Conservation (phyloP, 1,140 invertebrate species). For the Archegozetes longisetosus region DNA sequence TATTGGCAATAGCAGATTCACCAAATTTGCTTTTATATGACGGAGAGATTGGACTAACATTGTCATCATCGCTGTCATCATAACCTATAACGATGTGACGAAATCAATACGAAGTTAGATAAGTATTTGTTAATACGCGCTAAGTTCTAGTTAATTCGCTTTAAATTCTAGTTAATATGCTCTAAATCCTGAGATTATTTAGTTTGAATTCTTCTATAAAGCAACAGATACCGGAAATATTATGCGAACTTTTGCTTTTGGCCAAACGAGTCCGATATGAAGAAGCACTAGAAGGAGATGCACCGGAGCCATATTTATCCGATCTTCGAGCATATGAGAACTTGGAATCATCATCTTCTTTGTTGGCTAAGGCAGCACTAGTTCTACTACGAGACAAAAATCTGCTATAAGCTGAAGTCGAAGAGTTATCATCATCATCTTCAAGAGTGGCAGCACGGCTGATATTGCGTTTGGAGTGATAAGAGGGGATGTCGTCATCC, state of each 20-base stretch:
- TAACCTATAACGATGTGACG: neutral
- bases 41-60: neutral
- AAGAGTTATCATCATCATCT: slow-evolving; percentile 11
- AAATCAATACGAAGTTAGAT: too few species aligned
- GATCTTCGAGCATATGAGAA: neutral
- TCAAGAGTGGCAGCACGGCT: slow-evolving; percentile 2
- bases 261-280: slow-evolving; percentile 14
- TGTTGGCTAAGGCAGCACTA: slow-evolving; percentile 7
- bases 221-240: slow-evolving; percentile 1
- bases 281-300: neutral
- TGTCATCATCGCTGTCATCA: slow-evolving; percentile 12
- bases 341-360: neutral
- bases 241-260: slow-evolving; percentile 20
- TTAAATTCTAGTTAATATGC: too few species aligned
- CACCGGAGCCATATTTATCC: neutral
- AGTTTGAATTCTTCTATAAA: too few species aligned
- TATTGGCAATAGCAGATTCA: neutral
- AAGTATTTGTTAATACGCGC: too few species aligned
- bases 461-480: slow-evolving; percentile 14
- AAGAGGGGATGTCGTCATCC: slow-evolving; percentile 5
- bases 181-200: too few species aligned
- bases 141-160: too few species aligned
- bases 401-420: neutral
- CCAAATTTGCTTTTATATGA: neutral
- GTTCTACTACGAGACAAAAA: slow-evolving; percentile 5